phyloP scores from a whole-genome alignment of 2,113 vertebrate species.

The Pardalotus punctatus region DNA sequence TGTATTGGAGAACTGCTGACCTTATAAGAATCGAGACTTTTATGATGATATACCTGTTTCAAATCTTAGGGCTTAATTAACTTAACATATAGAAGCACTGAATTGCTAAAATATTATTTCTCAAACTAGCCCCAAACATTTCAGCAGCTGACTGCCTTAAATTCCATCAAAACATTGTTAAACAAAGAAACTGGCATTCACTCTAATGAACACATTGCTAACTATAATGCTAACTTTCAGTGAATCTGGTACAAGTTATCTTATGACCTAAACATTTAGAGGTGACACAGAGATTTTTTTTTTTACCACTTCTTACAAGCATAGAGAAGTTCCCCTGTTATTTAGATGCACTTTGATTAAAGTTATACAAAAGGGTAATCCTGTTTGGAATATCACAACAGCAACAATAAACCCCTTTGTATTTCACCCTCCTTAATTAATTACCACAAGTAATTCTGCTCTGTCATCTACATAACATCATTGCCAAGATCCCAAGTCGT shows the following conservation, averaged over 20 bases:
- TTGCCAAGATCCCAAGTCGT: not conserved
- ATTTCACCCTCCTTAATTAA: not conserved
- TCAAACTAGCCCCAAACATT: not conserved
- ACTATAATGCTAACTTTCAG: not conserved
- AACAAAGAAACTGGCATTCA: not conserved
- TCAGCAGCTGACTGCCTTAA: not conserved
- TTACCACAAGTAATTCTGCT: not conserved
- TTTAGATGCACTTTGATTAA: not conserved
- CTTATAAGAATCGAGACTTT: slow-evolving; percentile 16
- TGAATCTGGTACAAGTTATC: not conserved
- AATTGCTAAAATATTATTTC: not conserved
- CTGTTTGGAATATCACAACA: not conserved
- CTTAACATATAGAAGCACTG: not conserved
- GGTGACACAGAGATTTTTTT: not conserved
- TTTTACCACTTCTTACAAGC: not conserved
- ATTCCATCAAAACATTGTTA: not conserved
- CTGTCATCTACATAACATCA: not conserved
- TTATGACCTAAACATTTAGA: not conserved
- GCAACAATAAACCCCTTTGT: not conserved
- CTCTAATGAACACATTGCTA: not conserved
- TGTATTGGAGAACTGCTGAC: not conserved
- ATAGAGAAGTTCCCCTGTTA: not conserved
- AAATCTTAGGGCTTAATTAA: slow-evolving; percentile 37
- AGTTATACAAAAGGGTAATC: not conserved
- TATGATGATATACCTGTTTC: slow-evolving; percentile 1